Conservation (phyloP, 2,113 vertebrate genomes). For the Pithys albifrons region DNA sequence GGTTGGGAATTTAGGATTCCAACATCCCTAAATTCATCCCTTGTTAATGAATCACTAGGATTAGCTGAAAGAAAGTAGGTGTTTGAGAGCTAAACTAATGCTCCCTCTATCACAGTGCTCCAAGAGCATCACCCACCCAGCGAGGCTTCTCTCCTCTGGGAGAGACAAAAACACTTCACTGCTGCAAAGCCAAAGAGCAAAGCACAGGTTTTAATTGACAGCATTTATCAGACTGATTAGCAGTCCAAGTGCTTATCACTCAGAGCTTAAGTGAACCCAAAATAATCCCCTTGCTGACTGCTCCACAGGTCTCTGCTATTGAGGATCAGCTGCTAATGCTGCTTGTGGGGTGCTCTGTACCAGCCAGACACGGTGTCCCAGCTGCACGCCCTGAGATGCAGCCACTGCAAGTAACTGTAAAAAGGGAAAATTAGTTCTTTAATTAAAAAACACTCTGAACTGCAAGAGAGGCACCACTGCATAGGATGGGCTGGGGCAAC, state of each 20-base stretch:
- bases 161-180: background rate
- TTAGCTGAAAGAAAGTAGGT: background rate
- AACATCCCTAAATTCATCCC: background rate
- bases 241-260: slow-evolving; percentile 9
- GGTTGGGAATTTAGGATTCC: background rate
- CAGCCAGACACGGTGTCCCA: background rate
- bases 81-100: background rate
- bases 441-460: background rate
- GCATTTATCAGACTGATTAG: slow-evolving; percentile 44
- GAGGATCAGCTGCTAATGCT: background rate
- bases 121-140: background rate
- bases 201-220: background rate
- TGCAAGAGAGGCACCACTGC: background rate
- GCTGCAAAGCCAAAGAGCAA: background rate
- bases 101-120: background rate
- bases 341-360: background rate
- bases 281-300: background rate
- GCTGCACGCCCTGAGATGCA: background rate
- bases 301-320: background rate
- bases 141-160: background rate
- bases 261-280: slow-evolving; percentile 17
- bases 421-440: background rate
- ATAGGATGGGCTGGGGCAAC: background rate
- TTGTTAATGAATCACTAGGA: background rate
- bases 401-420: background rate